phyloP scores from a whole-genome alignment of 2,797 vertebrate genomes.

The Staurois parvus region DNA sequence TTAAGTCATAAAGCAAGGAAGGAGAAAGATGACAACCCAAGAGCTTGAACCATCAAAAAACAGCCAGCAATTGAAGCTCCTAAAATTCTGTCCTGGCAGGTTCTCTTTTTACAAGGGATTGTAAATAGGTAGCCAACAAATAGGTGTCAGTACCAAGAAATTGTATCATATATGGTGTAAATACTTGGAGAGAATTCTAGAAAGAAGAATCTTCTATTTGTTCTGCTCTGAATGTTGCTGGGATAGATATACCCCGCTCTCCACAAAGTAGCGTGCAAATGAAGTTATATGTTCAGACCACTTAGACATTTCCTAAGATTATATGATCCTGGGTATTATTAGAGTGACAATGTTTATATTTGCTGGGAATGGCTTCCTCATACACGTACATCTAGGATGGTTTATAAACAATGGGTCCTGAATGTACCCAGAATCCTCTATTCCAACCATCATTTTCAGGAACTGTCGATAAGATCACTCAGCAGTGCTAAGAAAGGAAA shows the following conservation, averaged over 20 bases:
- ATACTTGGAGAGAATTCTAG: neutral
- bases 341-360: slow-evolving; percentile 46
- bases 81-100: no score
- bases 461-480: neutral
- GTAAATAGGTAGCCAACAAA: no score
- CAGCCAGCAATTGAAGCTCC: no score
- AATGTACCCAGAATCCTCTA: slow-evolving; percentile 1
- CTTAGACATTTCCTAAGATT: slow-evolving; percentile 41
- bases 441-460: neutral
- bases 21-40: no score
- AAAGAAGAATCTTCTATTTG: neutral
- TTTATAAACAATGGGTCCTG: slow-evolving; percentile 30
- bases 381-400: slow-evolving; percentile 3
- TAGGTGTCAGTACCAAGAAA: neutral
- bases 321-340: slow-evolving; percentile 48
- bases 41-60: no score
- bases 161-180: neutral
- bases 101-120: no score
- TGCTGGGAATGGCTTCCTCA: slow-evolving; percentile 41
- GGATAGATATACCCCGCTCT: neutral
- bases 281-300: slow-evolving; percentile 52
- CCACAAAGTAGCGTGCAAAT: neutral
- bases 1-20: no score
- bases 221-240: neutral
- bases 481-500: no score